Evolutionary conservation across 2,888 invertebrate species (phyloP).

Genomic region (Alentia gelatinosa): DNA sequence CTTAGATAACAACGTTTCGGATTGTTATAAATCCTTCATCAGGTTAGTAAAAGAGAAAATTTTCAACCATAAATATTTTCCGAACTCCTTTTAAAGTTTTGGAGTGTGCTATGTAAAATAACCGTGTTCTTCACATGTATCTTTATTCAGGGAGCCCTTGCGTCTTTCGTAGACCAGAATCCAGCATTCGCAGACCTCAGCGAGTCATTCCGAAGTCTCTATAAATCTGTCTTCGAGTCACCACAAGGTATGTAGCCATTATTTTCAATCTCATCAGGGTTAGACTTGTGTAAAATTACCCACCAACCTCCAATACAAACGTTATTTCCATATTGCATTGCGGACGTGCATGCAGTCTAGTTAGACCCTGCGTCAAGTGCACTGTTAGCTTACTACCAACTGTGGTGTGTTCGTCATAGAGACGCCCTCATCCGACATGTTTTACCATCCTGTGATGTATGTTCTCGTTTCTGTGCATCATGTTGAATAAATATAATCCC

Average conservation of each 20-base stretch:
- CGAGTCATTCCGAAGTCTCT: conserved; percentile 78
- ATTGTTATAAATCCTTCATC: too few species aligned
- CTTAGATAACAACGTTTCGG: too few species aligned
- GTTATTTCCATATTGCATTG: neutral
- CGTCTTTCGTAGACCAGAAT: conserved; percentile 71
- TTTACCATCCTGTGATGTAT: too few species aligned
- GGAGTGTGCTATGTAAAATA: neutral
- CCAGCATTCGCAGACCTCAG: conserved; percentile 77
- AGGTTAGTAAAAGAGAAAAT: too few species aligned
- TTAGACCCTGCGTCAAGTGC: neutral
- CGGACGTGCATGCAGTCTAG: neutral
- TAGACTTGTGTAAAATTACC: too few species aligned
- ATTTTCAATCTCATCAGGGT: neutral
- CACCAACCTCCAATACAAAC: too few species aligned
- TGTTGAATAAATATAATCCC: too few species aligned
- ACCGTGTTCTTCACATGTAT: neutral
- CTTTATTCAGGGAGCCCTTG: conserved; percentile 30
- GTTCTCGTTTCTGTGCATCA: too few species aligned
- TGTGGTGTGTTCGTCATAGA: too few species aligned
- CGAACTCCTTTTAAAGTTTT: too few species aligned
- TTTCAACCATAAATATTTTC: too few species aligned
- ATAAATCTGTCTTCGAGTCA: conserved; percentile 79
- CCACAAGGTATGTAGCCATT: conserved; percentile 70
- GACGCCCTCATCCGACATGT: too few species aligned
- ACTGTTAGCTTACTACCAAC: neutral